Evolutionary conservation across 2,113 vertebrate species (phyloP).

Genomic region (Ploceus nigricollis): DNA sequence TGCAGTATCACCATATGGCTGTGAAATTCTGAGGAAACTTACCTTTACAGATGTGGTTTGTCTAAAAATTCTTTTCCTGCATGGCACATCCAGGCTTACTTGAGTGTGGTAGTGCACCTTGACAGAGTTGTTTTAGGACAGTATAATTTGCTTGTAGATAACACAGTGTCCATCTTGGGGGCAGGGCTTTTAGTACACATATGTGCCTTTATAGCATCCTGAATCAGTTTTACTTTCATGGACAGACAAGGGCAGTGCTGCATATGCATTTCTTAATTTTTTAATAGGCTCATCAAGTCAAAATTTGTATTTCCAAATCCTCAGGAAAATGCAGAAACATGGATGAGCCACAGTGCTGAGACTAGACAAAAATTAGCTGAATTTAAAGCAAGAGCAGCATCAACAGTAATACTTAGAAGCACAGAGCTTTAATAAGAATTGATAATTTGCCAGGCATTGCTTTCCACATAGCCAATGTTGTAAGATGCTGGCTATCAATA

Average conservation of each 20-base stretch:
- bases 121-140: background rate
- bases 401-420: background rate
- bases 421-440: background rate
- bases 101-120: background rate
- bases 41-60: background rate
- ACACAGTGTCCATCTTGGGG: background rate
- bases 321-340: background rate
- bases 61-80: background rate
- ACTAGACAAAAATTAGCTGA: background rate
- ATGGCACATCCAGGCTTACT: background rate
- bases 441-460: background rate
- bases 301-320: background rate
- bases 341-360: conserved; percentile 7
- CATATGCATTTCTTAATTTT: background rate
- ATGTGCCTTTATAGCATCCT: background rate
- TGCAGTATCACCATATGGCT: background rate
- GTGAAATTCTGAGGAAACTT: background rate
- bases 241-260: background rate
- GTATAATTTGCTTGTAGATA: background rate
- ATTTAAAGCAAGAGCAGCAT: background rate
- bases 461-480: background rate
- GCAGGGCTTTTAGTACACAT: background rate
- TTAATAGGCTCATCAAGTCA: background rate
- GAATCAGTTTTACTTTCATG: background rate
- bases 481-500: background rate